Base-by-base conservation (phyloP, 2,797 vertebrate species). In the Novumbra hubbsi region DNA sequence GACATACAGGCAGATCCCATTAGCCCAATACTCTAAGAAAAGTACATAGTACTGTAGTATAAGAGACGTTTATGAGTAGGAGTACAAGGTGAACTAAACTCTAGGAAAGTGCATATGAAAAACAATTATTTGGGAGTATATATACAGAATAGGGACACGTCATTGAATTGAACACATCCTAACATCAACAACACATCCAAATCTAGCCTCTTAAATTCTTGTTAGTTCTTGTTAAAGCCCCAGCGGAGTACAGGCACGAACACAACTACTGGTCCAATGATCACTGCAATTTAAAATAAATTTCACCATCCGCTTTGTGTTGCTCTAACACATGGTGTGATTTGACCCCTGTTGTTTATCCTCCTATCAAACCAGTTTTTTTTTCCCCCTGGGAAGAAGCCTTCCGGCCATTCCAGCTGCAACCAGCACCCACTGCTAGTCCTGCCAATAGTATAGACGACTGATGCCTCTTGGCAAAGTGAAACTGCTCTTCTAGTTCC, bases 371-470 rank as follows among this genome's bases (percentile, higher is more conserved):
- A 88, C 83, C 73, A 71, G 74, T 63, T 86, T 83, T 78, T 50
- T 64, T 65, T 71, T 74, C 72, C 70, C 87, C 81, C 83, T 78
- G 65, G 84, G 81, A 90, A 83, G 45, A 70, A 77, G 78, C 84
- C 89, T 84, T 88, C 83, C 86, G 81, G 80, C 79, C 81, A 76
- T 75, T 83, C 73, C 90, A 91, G 86, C 88, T 88, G 88, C 84
- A 88, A 79, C 83, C 74, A 80, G 77, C 85, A 77, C 80, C 78
- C 82, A 88, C 81, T 78, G 71, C 81, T 84, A 86, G 81, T 78
- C 78, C 78, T 72, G 66, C 83, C 83, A 84, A 79, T 62, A 78
- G 57, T 76, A 6, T 15, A 27, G 68, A 60, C 24, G 50, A 55
- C 27, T 12, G 69, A 38, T 73, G 62, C 64, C 41, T 41, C 75